A percentile compares a stretch with the other conserved stretches of the same genome.
These are phyloP conservation scores for Macroteleia sp. DNA, from an alignment of 2,888 invertebrate genomes.

Conservation along the genomic window DNA sequence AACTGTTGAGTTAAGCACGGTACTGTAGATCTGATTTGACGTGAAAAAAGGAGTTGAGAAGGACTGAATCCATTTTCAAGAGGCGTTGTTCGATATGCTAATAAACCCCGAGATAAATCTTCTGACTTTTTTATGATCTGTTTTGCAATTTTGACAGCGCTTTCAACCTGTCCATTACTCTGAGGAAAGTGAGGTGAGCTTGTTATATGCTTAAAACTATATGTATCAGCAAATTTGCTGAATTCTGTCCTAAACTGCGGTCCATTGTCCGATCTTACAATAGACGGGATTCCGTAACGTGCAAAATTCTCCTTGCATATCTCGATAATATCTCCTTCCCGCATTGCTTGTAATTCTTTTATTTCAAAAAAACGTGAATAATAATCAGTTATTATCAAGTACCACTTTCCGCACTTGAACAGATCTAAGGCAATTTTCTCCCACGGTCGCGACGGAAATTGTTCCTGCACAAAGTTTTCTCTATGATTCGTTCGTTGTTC, in stretches of 20 bases:
- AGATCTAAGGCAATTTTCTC: neutral
- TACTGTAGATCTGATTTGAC: neutral
- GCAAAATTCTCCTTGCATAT: conserved; percentile 5
- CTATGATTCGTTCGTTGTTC: conserved; percentile 3
- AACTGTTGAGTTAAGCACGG: too few species aligned
- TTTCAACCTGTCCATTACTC: conserved; percentile 16
- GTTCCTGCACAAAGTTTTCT: conserved; percentile 3
- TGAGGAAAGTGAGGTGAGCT: conserved; percentile 14
- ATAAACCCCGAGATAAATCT: neutral
- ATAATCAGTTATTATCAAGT: conserved; percentile 1
- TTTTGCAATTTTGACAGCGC: neutral
- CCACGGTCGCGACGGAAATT: neutral
- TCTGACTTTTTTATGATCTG: neutral
- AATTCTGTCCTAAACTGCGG: conserved; percentile 8
- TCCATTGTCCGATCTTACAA: conserved; percentile 13
- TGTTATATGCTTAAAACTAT: conserved; percentile 3
- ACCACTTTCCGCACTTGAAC: conserved; percentile 12
- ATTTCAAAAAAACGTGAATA: conserved; percentile 14
- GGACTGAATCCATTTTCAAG: conserved; percentile 4
- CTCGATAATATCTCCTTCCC: conserved; percentile 4
- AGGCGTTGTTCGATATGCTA: conserved; percentile 2
- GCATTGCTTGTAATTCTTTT: conserved; percentile 4
- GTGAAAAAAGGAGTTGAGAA: conserved; percentile 1
- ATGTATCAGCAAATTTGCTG: neutral
- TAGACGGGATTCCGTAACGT: conserved; percentile 1